Base-by-base conservation (phyloP, 2,888 invertebrate species). In the Drosophila picticornis region DNA sequence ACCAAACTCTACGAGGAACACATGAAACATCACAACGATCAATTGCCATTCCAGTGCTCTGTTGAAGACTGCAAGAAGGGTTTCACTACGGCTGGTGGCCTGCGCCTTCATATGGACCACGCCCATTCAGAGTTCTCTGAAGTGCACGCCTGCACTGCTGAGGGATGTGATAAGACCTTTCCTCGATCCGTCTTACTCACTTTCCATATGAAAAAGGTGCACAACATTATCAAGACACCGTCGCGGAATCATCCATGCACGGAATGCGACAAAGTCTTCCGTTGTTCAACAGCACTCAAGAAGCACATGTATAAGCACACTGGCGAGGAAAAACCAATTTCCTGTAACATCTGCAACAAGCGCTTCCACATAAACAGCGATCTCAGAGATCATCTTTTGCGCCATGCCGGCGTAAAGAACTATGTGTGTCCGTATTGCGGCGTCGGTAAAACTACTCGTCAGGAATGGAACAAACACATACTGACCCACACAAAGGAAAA, bases 341-440 rank as follows among this genome's bases (percentile, higher is more conserved):
- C 91, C 4, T 92, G 93, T 51, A 87, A 90, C 52, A 91, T 92
- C 19, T 92, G 92, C 19, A 84, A 88, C 31, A 92, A 92, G 51
- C 88, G 92, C 0, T 93, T 92, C 60, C 91, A 91, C 34, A 92
- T 92, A 6, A 91, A 91, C 43, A 91, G 91, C 11, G 92, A 92
- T 1, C 82, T 93, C 0, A 91, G 92, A 34, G 93, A 93, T 57
- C 93, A 93, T 77, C 77, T 92, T 6, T 84, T 92, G 67, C 90
- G 93, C 0, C 93, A 93, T 68, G 91, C 92, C 0, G 93, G 93
- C 1, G 92, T 93, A n/a, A 92, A 92, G 59, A 93, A 93, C 34
- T 92, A 92, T 55, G 90, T 93, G 0, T 93, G 93, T 27, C 92
- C 93, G 0, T 91, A 92, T 52, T 93, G 93, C 52, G 93, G 92